phyloP scores from a whole-genome alignment of 2,797 vertebrate genomes.

The Manis javanica region DNA sequence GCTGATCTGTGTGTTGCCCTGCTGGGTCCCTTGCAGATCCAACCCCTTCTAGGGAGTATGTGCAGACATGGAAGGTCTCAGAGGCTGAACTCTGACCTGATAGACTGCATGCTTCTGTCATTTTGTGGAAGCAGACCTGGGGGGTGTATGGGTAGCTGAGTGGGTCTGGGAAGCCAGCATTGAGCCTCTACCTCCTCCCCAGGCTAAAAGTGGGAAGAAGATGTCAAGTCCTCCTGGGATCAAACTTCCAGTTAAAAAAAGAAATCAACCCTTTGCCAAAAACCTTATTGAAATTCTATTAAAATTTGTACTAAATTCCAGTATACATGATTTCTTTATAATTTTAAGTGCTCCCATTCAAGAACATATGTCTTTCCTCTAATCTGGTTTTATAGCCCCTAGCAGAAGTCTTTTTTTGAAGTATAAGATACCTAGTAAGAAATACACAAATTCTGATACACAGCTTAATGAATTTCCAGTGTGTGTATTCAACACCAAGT shows the following conservation, averaged over 20 bases:
- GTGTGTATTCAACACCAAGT: background rate
- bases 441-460: background rate
- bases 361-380: conserved; percentile 1
- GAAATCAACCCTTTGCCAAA: background rate
- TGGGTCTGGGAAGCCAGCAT: background rate
- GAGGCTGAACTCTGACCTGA: background rate
- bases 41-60: background rate
- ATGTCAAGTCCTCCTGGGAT: background rate
- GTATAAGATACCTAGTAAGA: background rate
- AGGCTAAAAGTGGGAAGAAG: background rate
- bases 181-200: background rate
- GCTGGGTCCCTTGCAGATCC: background rate
- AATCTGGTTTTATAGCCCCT: background rate
- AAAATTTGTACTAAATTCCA: conserved; percentile 35
- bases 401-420: background rate
- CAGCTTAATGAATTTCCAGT: background rate
- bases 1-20: background rate
- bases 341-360: background rate
- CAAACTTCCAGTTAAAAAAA: background rate
- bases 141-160: background rate
- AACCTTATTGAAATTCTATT: conserved; percentile 39
- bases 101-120: background rate
- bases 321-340: background rate
- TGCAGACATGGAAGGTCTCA: background rate
- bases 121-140: background rate